Base-by-base conservation (phyloP, 2,113 vertebrate species). In the Nothoprocta pentlandii region DNA sequence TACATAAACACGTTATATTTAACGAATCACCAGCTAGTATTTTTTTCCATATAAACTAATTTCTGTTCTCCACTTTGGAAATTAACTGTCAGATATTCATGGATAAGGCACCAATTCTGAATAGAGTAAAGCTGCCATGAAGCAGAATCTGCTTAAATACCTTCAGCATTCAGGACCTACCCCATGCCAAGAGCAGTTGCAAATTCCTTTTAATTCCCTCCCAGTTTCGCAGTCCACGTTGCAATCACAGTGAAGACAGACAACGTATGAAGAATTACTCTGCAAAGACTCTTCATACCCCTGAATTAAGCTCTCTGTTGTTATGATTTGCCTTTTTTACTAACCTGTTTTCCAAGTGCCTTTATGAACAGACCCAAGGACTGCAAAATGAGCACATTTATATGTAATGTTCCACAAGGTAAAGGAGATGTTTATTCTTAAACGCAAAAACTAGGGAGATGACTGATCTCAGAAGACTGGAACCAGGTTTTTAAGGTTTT, bases 351-450 rank as follows among this genome's bases (percentile, higher is more conserved):
- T 90, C 90, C 1, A 88, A 80, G 51, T 71, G 77, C 16, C 49
- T 73, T 66, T 62, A 85, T 68, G 88, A 80, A 80, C 34, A 80
- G 34, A 90, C 54, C 64, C 95, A 93, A 93, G 92, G 80, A 22
- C 21, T 59, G 19, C 34, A 34, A 92, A 78, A 46, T 20, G 39
- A 83, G 47, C 32, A 53, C 32, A 68, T 78, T 49, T 78, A 25
- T 32, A 3, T 70, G 88, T 78, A n/a, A 85, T 74, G n/a, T 39
- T 88, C 81, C 46, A 61, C 8, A 51, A n/a, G 41, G 73, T 70
- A 83, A 85, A 93, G 32, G 12, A 78, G 39, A 10, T 51, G 8
- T 61, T 93, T 78, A 66, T 70, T 83, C 61, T 80, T 67, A 80
- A 92, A 92, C 83, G 46, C 49, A 67, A 46, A 56, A 78, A 68